Evolutionary conservation across 2,113 vertebrate genomes (phyloP).

Genomic region (Plotosus lineatus): DNA sequence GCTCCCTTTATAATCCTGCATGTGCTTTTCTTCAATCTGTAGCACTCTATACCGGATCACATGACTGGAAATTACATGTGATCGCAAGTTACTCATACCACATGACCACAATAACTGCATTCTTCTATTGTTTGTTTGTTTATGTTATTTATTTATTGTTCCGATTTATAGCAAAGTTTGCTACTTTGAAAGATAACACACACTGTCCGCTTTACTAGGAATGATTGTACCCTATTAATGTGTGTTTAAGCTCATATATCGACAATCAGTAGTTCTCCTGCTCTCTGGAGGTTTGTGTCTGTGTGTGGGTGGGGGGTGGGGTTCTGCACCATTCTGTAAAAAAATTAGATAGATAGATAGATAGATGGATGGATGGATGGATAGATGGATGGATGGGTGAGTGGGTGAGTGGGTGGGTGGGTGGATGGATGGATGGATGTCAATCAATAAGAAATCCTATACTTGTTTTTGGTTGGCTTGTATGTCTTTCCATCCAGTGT

Average conservation of each 20-base stretch:
- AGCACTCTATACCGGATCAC: neutral
- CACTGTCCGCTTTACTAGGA: neutral
- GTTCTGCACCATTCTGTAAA: neutral
- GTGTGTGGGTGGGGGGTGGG: too few species aligned
- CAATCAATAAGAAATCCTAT: too few species aligned
- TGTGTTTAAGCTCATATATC: neutral
- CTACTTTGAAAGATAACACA: neutral
- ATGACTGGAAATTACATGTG: neutral
- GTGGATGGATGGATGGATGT: conserved; percentile 5
- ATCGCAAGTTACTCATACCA: neutral
- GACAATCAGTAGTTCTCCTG: neutral
- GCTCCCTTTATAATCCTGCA: neutral
- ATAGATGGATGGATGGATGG: neutral
- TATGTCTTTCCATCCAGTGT: too few species aligned
- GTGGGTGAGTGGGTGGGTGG: neutral
- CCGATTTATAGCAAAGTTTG: neutral
- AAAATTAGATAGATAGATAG: neutral
- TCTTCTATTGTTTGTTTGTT: too few species aligned
- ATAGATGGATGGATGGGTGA: neutral
- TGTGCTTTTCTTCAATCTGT: neutral
- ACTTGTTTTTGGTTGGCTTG: too few species aligned
- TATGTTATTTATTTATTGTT: too few species aligned
- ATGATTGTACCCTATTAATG: neutral
- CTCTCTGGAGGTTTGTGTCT: neutral
- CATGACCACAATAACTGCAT: neutral